Evolutionary conservation across 2,797 vertebrate species (phyloP).

Genomic region (Pseudochirops corinnae): DNA sequence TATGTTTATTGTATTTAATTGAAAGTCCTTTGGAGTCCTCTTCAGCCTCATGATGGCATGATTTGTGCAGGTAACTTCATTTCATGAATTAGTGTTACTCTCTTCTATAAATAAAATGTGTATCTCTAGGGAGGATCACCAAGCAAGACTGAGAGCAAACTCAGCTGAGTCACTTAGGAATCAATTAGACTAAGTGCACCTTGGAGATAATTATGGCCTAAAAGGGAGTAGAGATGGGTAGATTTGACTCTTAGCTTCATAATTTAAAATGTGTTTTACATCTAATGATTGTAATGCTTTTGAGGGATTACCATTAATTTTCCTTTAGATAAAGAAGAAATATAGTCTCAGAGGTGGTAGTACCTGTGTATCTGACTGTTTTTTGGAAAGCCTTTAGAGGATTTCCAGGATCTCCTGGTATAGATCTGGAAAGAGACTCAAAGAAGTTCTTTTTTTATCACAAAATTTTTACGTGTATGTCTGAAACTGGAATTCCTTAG

Average conservation of each 20-base stretch:
- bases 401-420: background rate
- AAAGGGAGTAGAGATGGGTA: constrained; percentile 1
- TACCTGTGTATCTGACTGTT: background rate
- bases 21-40: background rate
- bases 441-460: background rate
- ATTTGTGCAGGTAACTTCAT: background rate
- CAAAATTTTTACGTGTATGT: background rate
- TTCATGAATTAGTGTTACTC: background rate
- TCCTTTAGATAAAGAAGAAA: background rate
- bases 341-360: background rate
- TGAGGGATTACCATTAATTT: constrained; percentile 7
- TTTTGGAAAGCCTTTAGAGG: constrained; percentile 54
- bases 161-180: constrained; percentile 46
- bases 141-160: constrained; percentile 27
- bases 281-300: constrained; percentile 35
- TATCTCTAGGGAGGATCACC: constrained; percentile 41
- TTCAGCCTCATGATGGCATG: background rate
- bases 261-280: constrained; percentile 48
- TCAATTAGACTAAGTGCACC: constrained; percentile 17
- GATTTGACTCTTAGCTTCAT: background rate
- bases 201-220: constrained; percentile 22
- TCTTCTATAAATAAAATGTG: background rate
- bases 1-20: background rate
- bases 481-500: background rate
- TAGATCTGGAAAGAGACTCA: background rate